A percentile compares a stretch with the other conserved stretches of the same genome.
Evolutionary conservation across 2,113 vertebrate genomes (phyloP).

Genomic region (Odontesthes bonariensis): DNA sequence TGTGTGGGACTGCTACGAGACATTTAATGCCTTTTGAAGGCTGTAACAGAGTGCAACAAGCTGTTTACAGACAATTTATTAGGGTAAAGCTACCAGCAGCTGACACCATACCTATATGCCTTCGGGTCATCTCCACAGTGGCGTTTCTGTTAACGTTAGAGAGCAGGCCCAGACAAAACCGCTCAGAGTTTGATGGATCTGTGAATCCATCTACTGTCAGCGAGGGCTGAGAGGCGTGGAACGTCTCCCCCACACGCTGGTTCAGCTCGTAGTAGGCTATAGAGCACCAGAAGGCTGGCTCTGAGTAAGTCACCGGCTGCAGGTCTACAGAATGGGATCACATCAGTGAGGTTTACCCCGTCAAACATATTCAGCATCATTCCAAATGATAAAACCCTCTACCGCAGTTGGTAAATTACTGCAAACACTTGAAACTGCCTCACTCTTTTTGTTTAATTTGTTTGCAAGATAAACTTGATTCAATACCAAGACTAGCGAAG

Average conservation of each 20-base stretch:
- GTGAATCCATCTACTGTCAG: slow-evolving; percentile 97
- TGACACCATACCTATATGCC: slow-evolving; percentile 92
- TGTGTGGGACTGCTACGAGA: neutral
- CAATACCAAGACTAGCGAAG: neutral
- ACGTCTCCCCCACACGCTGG: slow-evolving; percentile 98
- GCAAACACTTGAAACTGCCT: too few species aligned
- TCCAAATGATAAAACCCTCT: too few species aligned
- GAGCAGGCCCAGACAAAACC: slow-evolving; percentile 96
- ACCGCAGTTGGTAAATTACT: too few species aligned
- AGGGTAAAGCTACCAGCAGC: neutral
- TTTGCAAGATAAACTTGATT: neutral
- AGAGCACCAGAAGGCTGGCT: slow-evolving; percentile 98
- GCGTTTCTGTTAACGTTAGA: slow-evolving; percentile 98
- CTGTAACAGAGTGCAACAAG: neutral
- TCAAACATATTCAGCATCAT: neutral
- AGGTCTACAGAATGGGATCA: slow-evolving; percentile 83
- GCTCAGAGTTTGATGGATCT: slow-evolving; percentile 97
- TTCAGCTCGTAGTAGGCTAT: slow-evolving; percentile 99
- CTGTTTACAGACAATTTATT: neutral
- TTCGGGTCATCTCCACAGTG: slow-evolving; percentile 98
- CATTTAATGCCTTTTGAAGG: neutral
- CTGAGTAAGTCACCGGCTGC: slow-evolving; percentile 97
- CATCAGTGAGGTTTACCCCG: neutral
- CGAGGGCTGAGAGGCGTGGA: slow-evolving; percentile 97
- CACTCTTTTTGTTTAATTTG: neutral